Evolutionary conservation across 2,797 vertebrate genomes (phyloP), one percentile per base, ranked within the genome.

Genomic region (Chelmon rostratus): DNA sequence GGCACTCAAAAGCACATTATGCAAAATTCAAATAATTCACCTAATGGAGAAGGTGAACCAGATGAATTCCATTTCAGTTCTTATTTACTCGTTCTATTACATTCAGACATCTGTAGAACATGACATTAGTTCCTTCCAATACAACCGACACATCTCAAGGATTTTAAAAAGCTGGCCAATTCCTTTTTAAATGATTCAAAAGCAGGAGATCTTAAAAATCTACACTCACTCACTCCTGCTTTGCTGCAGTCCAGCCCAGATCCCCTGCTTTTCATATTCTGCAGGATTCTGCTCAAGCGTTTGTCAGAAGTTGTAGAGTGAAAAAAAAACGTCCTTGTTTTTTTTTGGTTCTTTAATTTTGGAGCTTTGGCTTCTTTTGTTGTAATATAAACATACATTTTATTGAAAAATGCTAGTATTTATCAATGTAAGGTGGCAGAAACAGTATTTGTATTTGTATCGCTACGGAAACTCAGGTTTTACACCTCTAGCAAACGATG

Each of bases 31-130:
- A 52, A 63, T 44, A 12, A 31, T 71, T 38, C 23, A 40, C 61
- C 18, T 38, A 35, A 80, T 65, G 33, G 57, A 73, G 31, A 58
- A 16, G 28, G 35, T 53, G 18, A 70, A 79, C 57, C 47, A 42
- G 31, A 49, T 70, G 18, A 56, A 61, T 49, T 62, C 23, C 10
- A 21, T 37, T 67, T 63, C 3, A 9, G 35, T 54, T 54, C 50
- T 44, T 33, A 46, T 49, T 61, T 19, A 28, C 37, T 74, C 50
- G 4, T 46, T 35, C 52, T 25, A 16, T 38, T 2, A 8, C 35
- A 58, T 3, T 23, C 28, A 31, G 28, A 28, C 2, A 31, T 31
- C 47, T 23, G 21, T 3, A 21, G 47, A n/a, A 10, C 49, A 10
- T 2, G 49, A 23, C 49, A 52, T 23, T 2, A 11, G 47, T 21